Percentiles rank a stretch among this genome's conserved stretches.
phyloP scores from a whole-genome alignment of 2,797 vertebrate species.

The Ptychobarbus kaznakovi region DNA sequence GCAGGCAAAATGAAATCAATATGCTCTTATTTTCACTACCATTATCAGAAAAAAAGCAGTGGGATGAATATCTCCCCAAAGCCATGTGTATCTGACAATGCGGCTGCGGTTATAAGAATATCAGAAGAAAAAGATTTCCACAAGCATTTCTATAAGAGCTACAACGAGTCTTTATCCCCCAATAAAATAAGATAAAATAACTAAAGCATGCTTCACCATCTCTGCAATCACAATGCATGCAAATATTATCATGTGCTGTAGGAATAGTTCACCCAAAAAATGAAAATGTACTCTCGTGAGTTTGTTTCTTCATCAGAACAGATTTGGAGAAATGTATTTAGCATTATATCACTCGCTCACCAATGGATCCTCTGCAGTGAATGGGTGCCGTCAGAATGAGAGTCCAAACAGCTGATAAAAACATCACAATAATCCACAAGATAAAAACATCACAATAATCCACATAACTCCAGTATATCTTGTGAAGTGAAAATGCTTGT shows the following conservation, averaged over 20 bases:
- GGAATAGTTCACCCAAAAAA: neutral
- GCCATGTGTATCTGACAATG: conserved; percentile 17
- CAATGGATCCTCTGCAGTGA: neutral
- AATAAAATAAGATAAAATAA: neutral
- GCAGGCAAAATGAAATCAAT: conserved; percentile 31
- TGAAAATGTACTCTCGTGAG: neutral
- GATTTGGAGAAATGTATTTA: neutral
- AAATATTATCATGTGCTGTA: neutral
- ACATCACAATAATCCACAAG: neutral
- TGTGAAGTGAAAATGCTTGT: neutral
- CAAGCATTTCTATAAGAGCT: neutral
- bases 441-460: neutral
- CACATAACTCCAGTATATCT: neutral
- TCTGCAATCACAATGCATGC: neutral
- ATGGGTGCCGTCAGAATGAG: neutral
- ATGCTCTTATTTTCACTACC: conserved; percentile 36
- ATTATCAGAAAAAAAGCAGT: conserved; percentile 27
- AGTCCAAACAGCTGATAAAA: neutral
- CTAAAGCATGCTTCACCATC: neutral
- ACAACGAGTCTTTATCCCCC: neutral
- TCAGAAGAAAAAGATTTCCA: neutral
- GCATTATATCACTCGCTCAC: neutral
- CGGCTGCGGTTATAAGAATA: neutral
- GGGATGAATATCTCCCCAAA: neutral
- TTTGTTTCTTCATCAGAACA: too few relatives aligned